phyloP scores from a whole-genome alignment of 2,113 vertebrate genomes.

The human (Homo sapiens) region DNA sequence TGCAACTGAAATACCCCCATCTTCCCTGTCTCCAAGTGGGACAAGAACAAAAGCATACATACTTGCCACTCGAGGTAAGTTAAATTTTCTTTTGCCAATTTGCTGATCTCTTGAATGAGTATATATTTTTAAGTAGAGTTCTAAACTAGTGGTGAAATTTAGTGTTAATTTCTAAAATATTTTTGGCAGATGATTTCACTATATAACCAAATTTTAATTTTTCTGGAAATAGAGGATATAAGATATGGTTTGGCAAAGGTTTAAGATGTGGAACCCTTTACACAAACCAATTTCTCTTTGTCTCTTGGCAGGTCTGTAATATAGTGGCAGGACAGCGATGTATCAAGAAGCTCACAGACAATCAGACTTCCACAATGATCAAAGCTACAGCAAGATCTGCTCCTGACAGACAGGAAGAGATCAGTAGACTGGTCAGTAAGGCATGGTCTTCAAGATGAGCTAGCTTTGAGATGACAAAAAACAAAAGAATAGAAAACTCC shows the following conservation, averaged over 20 bases:
- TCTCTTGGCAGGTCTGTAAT: conserved; percentile 93
- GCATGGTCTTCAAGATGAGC: conserved; percentile 26
- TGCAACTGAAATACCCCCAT: conserved; percentile 98
- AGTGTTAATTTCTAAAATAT: conserved; percentile 15
- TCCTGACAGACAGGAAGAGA: conserved; percentile 98
- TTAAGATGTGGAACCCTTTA: not conserved
- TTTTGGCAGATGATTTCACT: not conserved
- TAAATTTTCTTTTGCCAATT: not conserved
- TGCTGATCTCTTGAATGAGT: not conserved
- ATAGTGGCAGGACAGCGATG: conserved; percentile 98
- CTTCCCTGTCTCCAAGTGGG: conserved; percentile 98
- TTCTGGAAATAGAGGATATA: not conserved
- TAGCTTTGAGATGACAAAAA: not conserved
- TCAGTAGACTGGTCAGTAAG: conserved; percentile 95
- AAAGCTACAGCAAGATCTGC: conserved; percentile 98
- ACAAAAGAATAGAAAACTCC: not conserved
- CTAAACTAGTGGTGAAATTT: conserved; percentile 23
- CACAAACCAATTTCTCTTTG: conserved; percentile 13
- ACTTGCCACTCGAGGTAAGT: conserved; percentile 97
- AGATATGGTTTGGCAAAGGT: not conserved
- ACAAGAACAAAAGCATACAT: conserved; percentile 99
- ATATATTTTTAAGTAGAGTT: not conserved
- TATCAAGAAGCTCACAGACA: conserved; percentile 99
- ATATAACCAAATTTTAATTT: not conserved
- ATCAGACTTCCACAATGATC: conserved; percentile 99